Conservation (phyloP, 2,797 vertebrate genomes). For the Ptychobarbus kaznakovi region DNA sequence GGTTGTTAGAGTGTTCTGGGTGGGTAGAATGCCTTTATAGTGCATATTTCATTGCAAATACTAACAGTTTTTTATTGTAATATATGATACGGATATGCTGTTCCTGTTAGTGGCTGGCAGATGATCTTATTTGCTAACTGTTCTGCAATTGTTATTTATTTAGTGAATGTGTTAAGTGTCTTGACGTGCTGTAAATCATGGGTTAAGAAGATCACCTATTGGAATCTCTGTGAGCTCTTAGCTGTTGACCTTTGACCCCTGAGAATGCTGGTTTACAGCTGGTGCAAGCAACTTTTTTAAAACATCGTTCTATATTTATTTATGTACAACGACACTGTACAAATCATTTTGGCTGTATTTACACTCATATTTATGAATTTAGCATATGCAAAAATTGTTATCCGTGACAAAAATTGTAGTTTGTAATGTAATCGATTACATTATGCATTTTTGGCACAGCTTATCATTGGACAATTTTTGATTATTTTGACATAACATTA, state of each 20-base stretch:
- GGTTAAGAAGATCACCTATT: constrained; percentile 61
- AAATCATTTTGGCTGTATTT: not conserved
- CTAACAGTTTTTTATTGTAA: not conserved
- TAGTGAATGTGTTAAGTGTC: constrained; percentile 64
- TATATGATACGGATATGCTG: not conserved
- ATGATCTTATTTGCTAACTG: not conserved
- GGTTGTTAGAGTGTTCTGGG: too few relatives aligned
- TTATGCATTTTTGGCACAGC: not conserved
- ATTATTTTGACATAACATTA: not conserved
- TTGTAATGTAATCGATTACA: not conserved
- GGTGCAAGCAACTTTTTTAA: constrained; percentile 66
- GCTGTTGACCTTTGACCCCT: constrained; percentile 76
- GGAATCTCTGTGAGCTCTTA: constrained; percentile 77
- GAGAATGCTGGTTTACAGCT: constrained; percentile 73
- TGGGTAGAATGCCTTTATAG: not conserved
- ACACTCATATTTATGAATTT: not conserved
- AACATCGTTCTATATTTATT: constrained; percentile 54
- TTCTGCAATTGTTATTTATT: constrained; percentile 5
- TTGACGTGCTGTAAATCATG: constrained; percentile 72
- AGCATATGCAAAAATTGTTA: not conserved
- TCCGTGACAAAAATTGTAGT: not conserved
- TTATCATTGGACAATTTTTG: not conserved
- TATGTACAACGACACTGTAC: not conserved
- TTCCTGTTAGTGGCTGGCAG: not conserved
- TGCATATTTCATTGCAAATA: not conserved